Evolutionary conservation across 64 coral and sea anemone species (phyloP).

Genomic region (Porites australiensis): DNA sequence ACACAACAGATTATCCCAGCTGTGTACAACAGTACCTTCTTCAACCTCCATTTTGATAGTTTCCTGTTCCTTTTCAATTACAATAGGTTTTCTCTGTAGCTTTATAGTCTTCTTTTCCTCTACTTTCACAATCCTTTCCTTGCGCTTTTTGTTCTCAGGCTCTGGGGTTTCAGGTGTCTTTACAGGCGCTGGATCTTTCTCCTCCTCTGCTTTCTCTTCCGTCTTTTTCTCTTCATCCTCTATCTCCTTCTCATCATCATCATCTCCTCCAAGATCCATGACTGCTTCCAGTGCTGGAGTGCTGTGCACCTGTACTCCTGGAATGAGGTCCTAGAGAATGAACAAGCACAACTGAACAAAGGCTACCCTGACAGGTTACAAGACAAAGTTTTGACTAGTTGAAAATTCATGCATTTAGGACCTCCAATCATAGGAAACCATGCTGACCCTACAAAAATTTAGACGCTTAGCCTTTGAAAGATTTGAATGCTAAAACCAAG

Average conservation of each 20-base stretch:
- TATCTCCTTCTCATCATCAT: constrained; percentile 77
- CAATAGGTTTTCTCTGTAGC: constrained; percentile 55
- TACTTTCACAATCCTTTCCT: constrained; percentile 91
- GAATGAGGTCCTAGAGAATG: constrained; percentile 80
- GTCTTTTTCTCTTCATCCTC: constrained; percentile 46
- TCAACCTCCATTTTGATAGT: constrained; percentile 70
- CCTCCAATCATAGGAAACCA: too few relatives aligned
- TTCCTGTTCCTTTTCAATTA: constrained; percentile 54
- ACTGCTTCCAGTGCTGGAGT: constrained; percentile 96
- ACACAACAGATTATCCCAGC: not conserved
- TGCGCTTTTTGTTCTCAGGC: constrained; percentile 54
- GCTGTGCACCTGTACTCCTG: constrained; percentile 90
- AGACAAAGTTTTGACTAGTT: too few relatives aligned
- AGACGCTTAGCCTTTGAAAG: too few relatives aligned
- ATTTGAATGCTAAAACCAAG: too few relatives aligned
- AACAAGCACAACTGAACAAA: not conserved
- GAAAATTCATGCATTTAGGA: too few relatives aligned
- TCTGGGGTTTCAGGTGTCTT: constrained; percentile 58
- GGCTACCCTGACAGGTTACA: not conserved
- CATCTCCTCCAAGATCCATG: constrained; percentile 93
- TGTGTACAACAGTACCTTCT: constrained; percentile 56
- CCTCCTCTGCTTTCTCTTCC: not conserved
- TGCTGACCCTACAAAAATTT: too few relatives aligned
- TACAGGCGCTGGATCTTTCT: constrained; percentile 37
- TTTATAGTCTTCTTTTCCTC: constrained; percentile 93